Evolutionary conservation across 2,113 vertebrate species (phyloP).

Genomic region (Halcyon senegalensis): DNA sequence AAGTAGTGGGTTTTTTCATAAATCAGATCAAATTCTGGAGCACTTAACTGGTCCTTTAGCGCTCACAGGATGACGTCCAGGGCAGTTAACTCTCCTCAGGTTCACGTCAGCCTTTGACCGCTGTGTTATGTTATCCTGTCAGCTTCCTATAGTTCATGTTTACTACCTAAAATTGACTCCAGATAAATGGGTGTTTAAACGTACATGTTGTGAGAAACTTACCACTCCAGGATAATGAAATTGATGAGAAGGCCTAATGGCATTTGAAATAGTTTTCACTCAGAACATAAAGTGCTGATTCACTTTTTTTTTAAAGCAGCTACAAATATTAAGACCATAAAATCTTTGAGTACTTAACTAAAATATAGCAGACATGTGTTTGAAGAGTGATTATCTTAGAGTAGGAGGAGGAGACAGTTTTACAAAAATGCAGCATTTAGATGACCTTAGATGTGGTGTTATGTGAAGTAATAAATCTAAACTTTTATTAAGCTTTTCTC

Average conservation of each 20-base stretch:
- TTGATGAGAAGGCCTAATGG: not conserved
- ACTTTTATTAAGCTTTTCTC: not conserved
- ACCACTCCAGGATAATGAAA: not conserved
- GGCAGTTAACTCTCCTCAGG: not conserved
- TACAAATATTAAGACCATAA: not conserved
- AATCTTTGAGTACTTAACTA: not conserved
- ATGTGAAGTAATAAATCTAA: not conserved
- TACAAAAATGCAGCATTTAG: not conserved
- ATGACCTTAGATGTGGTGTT: not conserved
- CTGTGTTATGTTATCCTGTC: not conserved
- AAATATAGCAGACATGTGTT: not conserved
- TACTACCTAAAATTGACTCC: not conserved
- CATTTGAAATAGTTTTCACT: not conserved
- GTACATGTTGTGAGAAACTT: not conserved
- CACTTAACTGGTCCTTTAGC: not conserved
- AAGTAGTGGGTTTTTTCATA: not conserved
- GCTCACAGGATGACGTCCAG: not conserved
- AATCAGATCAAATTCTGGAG: not conserved
- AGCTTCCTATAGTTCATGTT: not conserved
- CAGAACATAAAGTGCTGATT: not conserved
- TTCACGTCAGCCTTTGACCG: not conserved
- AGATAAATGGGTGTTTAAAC: not conserved
- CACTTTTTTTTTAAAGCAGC: not conserved
- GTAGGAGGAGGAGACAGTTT: not conserved
- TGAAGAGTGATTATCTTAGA: not conserved